Evolutionary conservation across 2,113 vertebrate genomes (phyloP), one percentile per base, ranked within the genome.

Genomic region (Anas platyrhynchos): DNA sequence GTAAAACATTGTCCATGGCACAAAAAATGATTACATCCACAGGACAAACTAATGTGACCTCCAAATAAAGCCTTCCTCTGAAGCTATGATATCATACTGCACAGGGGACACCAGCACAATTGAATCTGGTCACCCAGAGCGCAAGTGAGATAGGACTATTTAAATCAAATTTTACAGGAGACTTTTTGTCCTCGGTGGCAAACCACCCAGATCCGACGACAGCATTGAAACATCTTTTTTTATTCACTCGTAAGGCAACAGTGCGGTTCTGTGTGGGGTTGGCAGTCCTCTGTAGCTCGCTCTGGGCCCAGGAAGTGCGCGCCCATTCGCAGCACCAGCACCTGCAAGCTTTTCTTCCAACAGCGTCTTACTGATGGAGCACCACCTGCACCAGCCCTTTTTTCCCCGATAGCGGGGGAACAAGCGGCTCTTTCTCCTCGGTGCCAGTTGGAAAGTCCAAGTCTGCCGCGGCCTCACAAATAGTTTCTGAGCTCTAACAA

Each of bases 1-100:
- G 98, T 98, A 97, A 98, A 98, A 98, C 98, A 98, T 98, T 98
- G 98, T 98, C 98, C 92, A 59, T 97, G 97, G 96, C 98, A 98
- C 98, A 98, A 98, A 98, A 98, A 98, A 98, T 98, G 98, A 98
- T 98, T 98, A 96, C 98, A 98, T 98, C 94, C 94, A 97, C 98
- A 97, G 98, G 97, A 98, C 98, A 98, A 98, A 98, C 98, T 95
- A 97, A 98, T 97, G 98, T 98, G 98, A 98, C 98, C 98, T 94
- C 97, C 89, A 95, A 68, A 98, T 98, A 98, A 98, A 98, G 98
- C 97, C 98, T 98, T 97, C 98, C 98, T 98, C 98, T 98, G 98
- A 98, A 97, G 98, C 98, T 97, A 98, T 98, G 98, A 98, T 98
- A 98, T 98, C 98, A 98, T 96, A 97, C 97, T 97, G 97, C 97